Base-by-base conservation (phyloP, 2,888 invertebrate genomes). In the Aplocera efformata region DNA sequence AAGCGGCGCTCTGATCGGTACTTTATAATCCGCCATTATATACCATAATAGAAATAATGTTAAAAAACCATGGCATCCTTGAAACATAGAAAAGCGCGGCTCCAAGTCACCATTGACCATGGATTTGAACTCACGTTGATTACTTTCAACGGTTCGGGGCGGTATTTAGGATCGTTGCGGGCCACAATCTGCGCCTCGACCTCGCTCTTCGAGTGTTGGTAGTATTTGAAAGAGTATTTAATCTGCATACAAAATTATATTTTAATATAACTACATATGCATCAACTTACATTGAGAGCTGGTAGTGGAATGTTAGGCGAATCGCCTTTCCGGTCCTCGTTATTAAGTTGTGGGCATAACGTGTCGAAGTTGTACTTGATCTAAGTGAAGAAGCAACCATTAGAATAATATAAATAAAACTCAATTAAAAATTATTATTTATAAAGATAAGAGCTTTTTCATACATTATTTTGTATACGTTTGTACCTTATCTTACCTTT, bases 321-420 rank as follows among this genome's bases (percentile, higher is more conserved):
- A 86, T 89, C 45, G 32, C 45, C 45, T 37, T 45, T 45, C 36
- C 36, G 35, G 23, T 93, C 93, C 68, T 91, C 90, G 69, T 90
- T 89, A 63, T 88, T 90, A 67, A 91, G 82, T 79, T 89, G 88
- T 26, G 92, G 91, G 70, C 92, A 92, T 84, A 93, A 91, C 45
- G 91, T 92, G 34, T 91, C 89, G 77, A 94, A 94, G 73, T 90
- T 92, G 89, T 94, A 94, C 68, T 92, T 93, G 68, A 94, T 94
- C 94, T 94, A 41, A n/a, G 39, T 28, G 26, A 45, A 45, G 4
- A 45, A 45, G 13, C 13, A 17, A 17, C 5, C 13, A 23, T 13
- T 37, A 10, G 13, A 20, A 20, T 9, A 17, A 17, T 17, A 17
- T 17, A 3, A 17, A 17, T 5, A 17, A 17, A 17, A 17, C 13